Percentiles rank a stretch among this genome's conserved stretches.
Conservation (phyloP, 1,140 invertebrate species). For the Chrysomallon squamiferum region DNA sequence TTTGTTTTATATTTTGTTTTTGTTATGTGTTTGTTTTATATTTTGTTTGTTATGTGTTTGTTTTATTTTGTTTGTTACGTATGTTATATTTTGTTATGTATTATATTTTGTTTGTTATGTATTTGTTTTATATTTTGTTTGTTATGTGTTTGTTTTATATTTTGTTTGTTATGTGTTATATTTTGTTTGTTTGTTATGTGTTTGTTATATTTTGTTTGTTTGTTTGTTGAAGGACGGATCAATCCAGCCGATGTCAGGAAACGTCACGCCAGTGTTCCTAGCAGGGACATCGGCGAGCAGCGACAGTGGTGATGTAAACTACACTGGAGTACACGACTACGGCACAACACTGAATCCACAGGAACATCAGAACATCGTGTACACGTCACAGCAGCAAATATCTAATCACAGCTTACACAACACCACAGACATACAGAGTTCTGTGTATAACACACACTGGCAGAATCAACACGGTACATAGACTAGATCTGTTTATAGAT, state of each 20-base stretch:
- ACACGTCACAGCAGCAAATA: slow-evolving; percentile 18
- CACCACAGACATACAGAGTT: not conserved
- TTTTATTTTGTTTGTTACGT: too few species aligned
- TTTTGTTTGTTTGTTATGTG: too few species aligned
- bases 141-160: too few species aligned
- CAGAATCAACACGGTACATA: too few species aligned
- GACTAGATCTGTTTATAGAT: too few species aligned
- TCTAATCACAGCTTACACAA: not conserved
- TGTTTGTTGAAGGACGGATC: slow-evolving; percentile 54
- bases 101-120: too few species aligned
- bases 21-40: too few species aligned
- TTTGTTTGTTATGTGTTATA: too few species aligned
- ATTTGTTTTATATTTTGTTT: too few species aligned
- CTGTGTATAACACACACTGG: not conserved
- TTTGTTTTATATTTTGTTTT: not conserved
- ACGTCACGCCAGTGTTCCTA: slow-evolving; percentile 42
- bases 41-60: too few species aligned
- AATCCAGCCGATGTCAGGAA: slow-evolving; percentile 54
- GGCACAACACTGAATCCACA: not conserved
- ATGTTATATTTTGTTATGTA: too few species aligned
- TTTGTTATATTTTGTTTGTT: too few species aligned
- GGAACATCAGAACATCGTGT: slow-evolving; percentile 7
- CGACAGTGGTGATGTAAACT: slow-evolving; percentile 54
- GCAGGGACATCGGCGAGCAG: slow-evolving; percentile 49
- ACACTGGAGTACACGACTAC: slow-evolving; percentile 23